phyloP scores from a whole-genome alignment of 64 coral and sea anemone genomes.

The Montipora cactus region DNA sequence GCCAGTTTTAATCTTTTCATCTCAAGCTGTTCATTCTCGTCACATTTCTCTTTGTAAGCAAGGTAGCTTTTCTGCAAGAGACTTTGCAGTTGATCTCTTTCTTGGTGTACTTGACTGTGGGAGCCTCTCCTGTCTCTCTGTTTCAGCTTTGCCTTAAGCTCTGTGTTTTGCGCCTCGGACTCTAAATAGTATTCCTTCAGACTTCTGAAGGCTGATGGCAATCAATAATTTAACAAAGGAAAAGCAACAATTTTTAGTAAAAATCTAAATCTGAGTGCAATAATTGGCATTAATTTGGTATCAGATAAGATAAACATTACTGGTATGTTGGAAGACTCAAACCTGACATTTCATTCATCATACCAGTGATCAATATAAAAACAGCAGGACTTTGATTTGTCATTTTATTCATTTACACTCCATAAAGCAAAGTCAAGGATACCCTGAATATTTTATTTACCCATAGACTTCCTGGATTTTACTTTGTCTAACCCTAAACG shows the following conservation, averaged over 20 bases:
- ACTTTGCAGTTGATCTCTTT: conserved; percentile 37
- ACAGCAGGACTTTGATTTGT: no score
- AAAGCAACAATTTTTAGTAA: background rate
- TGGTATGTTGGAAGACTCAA: no score
- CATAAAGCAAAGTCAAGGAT: no score
- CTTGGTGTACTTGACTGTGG: conserved; percentile 3
- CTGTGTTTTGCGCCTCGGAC: background rate
- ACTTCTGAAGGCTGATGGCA: conserved; percentile 45
- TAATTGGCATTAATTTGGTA: background rate
- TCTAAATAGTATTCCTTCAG: background rate
- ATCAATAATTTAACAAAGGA: background rate
- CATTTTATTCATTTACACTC: no score
- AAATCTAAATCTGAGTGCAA: background rate
- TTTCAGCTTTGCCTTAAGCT: background rate
- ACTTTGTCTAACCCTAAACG: no score
- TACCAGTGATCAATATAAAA: no score
- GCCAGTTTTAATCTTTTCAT: background rate
- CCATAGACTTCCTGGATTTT: no score
- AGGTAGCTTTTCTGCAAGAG: conserved; percentile 35
- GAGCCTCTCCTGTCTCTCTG: conserved; percentile 1
- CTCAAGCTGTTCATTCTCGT: conserved; percentile 28
- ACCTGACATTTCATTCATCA: no score
- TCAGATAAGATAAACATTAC: no score
- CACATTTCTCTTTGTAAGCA: conserved; percentile 51
- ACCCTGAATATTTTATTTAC: no score